These are phyloP conservation scores for Diorhabda elongata DNA, from an alignment of 1,140 invertebrate genomes.

Conservation along the genomic window DNA sequence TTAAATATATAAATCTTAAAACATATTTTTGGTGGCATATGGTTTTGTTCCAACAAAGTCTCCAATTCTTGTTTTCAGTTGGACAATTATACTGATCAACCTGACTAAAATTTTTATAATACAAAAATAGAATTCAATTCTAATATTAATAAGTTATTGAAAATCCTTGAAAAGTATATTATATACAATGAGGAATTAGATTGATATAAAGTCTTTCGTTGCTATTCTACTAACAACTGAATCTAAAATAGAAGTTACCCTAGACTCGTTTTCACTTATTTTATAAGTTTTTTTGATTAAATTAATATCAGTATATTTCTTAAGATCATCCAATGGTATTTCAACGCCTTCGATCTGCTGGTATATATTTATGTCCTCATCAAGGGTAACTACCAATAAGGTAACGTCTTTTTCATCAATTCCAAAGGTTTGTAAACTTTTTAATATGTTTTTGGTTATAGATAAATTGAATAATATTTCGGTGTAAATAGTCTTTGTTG, in stretches of 20 bases:
- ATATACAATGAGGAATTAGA: slow-evolving; percentile 1
- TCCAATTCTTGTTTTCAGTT: no score
- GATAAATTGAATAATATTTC: slow-evolving; percentile 69
- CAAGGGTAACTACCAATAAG: slow-evolving; percentile 56
- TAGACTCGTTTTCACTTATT: slow-evolving; percentile 31
- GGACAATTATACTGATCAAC: no score
- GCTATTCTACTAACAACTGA: slow-evolving; percentile 42
- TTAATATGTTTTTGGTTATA: slow-evolving; percentile 62
- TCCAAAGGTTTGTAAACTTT: slow-evolving; percentile 62
- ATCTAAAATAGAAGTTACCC: slow-evolving; percentile 32
- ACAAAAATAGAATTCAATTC: no score
- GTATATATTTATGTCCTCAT: slow-evolving; percentile 36
- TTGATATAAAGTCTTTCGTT: slow-evolving; percentile 31
- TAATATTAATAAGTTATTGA: no score
- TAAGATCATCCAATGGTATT: slow-evolving; percentile 28
- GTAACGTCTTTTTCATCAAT: slow-evolving; percentile 54
- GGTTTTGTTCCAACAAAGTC: no score
- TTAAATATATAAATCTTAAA: no score
- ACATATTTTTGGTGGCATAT: no score
- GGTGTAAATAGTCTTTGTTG: slow-evolving; percentile 59
- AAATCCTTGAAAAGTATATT: neutral
- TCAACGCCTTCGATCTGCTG: slow-evolving; percentile 31
- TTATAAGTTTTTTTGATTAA: slow-evolving; percentile 34
- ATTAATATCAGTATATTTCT: slow-evolving; percentile 26
- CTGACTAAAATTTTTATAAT: no score